Conservation (phyloP, 2,113 vertebrate genomes). For the Cyprinodon brontotheroides region DNA sequence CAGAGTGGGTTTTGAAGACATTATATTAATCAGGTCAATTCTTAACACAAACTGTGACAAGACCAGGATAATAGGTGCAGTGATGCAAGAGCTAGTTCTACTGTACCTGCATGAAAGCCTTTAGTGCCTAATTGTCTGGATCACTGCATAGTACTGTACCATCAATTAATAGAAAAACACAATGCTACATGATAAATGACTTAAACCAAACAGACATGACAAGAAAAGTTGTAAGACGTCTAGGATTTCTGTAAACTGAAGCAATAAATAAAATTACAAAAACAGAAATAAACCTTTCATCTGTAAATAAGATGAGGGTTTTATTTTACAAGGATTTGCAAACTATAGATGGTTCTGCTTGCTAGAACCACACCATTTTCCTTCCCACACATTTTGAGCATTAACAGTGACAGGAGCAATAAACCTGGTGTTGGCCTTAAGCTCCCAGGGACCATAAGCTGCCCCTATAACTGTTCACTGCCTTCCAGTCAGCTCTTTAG, state of each 20-base stretch:
- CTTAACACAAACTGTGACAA: neutral
- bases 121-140: neutral
- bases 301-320: neutral
- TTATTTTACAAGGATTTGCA: neutral
- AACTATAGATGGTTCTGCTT: constrained; percentile 8
- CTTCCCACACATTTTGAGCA: constrained; percentile 19
- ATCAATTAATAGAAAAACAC: neutral
- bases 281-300: too few species aligned
- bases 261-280: too few species aligned
- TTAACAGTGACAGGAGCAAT: constrained; percentile 18
- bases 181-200: too few species aligned
- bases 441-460: constrained; percentile 38
- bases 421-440: constrained; percentile 21
- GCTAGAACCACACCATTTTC: constrained; percentile 12
- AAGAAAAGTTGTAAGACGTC: too few species aligned
- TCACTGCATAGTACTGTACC: neutral
- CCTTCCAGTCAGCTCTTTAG: constrained; percentile 41
- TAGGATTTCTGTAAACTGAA: too few species aligned
- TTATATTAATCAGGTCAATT: neutral
- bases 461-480: constrained; percentile 26
- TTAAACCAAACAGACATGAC: too few species aligned
- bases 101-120: neutral
- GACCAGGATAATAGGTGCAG: neutral
- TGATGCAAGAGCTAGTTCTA: neutral
- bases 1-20: neutral